These are phyloP conservation scores for Nycticorax nycticorax DNA, from an alignment of 2,113 vertebrate genomes.

Conservation along the genomic window DNA sequence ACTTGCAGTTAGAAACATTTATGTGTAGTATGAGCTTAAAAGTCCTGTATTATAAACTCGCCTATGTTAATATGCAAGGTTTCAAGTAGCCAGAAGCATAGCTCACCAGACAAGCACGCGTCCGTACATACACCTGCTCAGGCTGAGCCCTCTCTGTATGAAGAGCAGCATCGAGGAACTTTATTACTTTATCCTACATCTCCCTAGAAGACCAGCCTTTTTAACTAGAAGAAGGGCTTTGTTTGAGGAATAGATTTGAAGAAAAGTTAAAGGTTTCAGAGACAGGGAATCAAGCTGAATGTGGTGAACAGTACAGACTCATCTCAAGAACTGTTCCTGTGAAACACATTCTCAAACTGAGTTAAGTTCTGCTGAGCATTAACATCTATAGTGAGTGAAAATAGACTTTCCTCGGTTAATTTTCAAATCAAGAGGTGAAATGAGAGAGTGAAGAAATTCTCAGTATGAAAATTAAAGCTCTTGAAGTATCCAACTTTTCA, in stretches of 20 bases:
- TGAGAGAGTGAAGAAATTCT: neutral
- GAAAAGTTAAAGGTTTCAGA: neutral
- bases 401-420: neutral
- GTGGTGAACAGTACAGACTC: neutral
- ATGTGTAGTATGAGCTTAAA: neutral
- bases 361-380: neutral
- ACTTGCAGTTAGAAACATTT: neutral
- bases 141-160: neutral
- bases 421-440: conserved; percentile 8
- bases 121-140: neutral
- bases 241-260: neutral
- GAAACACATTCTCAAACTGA: neutral
- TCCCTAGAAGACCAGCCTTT: neutral
- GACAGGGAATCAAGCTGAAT: neutral
- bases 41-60: neutral
- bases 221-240: neutral
- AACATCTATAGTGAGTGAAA: neutral
- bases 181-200: neutral
- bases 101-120: neutral
- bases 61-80: neutral
- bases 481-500: neutral
- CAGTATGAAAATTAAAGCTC: neutral
- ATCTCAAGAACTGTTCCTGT: neutral
- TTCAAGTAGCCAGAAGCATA: neutral
- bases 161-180: neutral